Conservation (phyloP, 2,888 invertebrate species). For the Drosophila ustulata region DNA sequence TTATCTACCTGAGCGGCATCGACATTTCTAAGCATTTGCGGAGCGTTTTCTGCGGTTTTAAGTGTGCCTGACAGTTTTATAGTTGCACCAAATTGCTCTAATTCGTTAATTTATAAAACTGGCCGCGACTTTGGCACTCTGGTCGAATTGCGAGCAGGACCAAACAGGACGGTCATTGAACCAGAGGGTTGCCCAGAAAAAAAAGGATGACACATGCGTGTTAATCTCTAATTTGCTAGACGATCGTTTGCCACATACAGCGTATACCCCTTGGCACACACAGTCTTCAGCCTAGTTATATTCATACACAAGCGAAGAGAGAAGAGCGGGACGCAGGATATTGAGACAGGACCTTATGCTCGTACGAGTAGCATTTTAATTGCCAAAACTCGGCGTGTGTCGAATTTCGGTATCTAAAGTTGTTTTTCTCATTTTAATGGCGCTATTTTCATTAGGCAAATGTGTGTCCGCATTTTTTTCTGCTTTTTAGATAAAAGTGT, state of each 20-base stretch:
- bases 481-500: constrained; percentile 69
- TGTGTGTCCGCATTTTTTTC: constrained; percentile 69
- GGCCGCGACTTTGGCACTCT: constrained; percentile 62
- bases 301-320: constrained; percentile 31
- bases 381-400: constrained; percentile 78
- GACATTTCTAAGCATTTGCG: constrained; percentile 29
- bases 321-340: constrained; percentile 21
- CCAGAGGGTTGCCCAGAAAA: constrained; percentile 33
- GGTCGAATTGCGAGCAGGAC: constrained; percentile 41
- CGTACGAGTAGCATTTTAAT: constrained; percentile 74
- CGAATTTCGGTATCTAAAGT: constrained; percentile 79
- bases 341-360: constrained; percentile 58
- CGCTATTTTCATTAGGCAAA: constrained; percentile 82
- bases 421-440: constrained; percentile 81
- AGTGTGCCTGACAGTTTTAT: constrained; percentile 71
- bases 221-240: constrained; percentile 81
- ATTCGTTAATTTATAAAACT: constrained; percentile 71
- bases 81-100: constrained; percentile 77
- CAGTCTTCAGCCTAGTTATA: constrained; percentile 16
- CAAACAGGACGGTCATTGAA: constrained; percentile 68
- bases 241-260: constrained; percentile 53
- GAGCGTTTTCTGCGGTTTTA: constrained; percentile 61
- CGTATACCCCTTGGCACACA: constrained; percentile 28
- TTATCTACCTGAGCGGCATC: constrained; percentile 47
- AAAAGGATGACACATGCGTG: constrained; percentile 79